These are phyloP conservation scores for Anguilla rostrata DNA, from an alignment of 2,113 vertebrate species.

Conservation along the genomic window DNA sequence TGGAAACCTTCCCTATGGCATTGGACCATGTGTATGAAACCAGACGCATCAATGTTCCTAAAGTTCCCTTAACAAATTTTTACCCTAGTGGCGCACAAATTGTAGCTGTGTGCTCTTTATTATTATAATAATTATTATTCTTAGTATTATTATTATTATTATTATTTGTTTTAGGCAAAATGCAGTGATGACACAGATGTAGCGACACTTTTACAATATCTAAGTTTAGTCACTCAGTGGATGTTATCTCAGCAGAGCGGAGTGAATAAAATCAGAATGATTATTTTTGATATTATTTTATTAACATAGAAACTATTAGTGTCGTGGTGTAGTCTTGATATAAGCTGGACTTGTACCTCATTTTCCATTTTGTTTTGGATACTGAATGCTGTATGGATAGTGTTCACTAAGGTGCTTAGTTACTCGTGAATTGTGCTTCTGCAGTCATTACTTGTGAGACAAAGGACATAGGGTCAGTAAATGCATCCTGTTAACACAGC, in stretches of 20 bases:
- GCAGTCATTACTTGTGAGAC: neutral
- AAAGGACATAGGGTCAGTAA: neutral
- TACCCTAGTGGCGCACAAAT: neutral
- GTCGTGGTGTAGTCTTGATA: neutral
- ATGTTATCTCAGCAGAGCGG: neutral
- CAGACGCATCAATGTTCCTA: neutral
- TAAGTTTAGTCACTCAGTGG: neutral
- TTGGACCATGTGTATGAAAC: neutral
- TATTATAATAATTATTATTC: neutral
- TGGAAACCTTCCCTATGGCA: constrained; percentile 8
- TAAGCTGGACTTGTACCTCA: constrained; percentile 32
- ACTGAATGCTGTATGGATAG: constrained; percentile 15
- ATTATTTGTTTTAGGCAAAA: neutral
- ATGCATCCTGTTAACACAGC: neutral
- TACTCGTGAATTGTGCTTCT: neutral
- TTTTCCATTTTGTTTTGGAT: neutral
- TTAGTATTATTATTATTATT: neutral
- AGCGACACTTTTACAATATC: constrained; percentile 8
- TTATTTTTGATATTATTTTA: constrained; percentile 27
- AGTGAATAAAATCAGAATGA: neutral
- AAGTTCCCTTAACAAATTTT: neutral
- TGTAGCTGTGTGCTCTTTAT: neutral
- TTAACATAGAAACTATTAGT: constrained; percentile 16
- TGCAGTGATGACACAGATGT: neutral
- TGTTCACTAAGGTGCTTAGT: constrained; percentile 23